These are phyloP conservation scores for Pseudocheirus occidentalis DNA, from an alignment of 2,797 vertebrate species.

Conservation along the genomic window DNA sequence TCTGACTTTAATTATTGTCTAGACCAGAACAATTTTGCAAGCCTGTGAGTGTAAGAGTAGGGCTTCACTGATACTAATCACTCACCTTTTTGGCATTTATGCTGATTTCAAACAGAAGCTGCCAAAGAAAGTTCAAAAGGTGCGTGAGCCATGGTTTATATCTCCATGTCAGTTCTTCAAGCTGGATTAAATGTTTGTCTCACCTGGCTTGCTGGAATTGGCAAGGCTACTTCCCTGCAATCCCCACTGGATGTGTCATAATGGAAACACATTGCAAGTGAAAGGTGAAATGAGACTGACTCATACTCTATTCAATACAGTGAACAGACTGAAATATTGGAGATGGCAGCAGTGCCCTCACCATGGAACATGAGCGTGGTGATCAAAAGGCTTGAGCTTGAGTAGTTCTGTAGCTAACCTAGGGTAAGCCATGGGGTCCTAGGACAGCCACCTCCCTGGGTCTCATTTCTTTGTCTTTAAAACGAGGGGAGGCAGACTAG, in stretches of 20 bases:
- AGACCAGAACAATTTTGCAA: constrained; percentile 64
- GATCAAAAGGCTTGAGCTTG: neutral
- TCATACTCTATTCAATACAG: neutral
- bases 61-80: constrained; percentile 30
- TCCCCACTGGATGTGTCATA: neutral
- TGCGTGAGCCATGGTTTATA: neutral
- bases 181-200: constrained; percentile 3
- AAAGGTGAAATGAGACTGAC: neutral
- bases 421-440: neutral
- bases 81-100: constrained; percentile 50
- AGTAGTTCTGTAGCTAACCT: neutral
- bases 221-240: neutral
- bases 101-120: constrained; percentile 38
- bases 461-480: neutral
- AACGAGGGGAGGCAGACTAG: neutral
- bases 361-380: neutral
- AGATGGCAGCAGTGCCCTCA: neutral
- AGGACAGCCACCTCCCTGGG: neutral
- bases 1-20: constrained; percentile 75
- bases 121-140: constrained; percentile 27
- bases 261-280: neutral
- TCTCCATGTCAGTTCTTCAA: neutral
- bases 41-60: constrained; percentile 22
- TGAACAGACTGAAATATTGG: neutral
- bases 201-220: neutral